Percentiles rank a stretch among this genome's conserved stretches.
Conservation (phyloP, 2,888 invertebrate genomes). For the Artemia sp. region DNA sequence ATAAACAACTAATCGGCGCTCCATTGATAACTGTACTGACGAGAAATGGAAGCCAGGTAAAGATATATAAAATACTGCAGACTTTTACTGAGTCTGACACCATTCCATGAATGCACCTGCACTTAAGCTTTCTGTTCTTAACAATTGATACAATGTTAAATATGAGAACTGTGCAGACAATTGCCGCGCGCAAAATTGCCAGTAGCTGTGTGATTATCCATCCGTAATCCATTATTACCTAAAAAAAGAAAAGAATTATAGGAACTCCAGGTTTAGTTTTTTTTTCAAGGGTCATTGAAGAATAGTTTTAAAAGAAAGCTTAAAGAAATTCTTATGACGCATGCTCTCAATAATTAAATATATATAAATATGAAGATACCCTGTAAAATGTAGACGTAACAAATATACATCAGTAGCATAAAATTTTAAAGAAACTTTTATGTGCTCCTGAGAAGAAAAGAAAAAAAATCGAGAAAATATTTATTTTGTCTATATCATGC, state of each 20-base stretch:
- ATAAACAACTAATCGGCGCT: slow-evolving; percentile 21
- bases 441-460: too few relatives aligned
- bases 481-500: too few relatives aligned
- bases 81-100: slow-evolving; percentile 22
- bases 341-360: too few relatives aligned
- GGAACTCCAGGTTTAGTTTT: too few relatives aligned
- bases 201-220: slow-evolving; percentile 19
- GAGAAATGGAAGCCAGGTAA: slow-evolving; percentile 23
- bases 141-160: slow-evolving; percentile 20
- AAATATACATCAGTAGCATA: too few relatives aligned
- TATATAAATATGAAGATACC: too few relatives aligned
- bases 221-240: not conserved
- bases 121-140: slow-evolving; percentile 16
- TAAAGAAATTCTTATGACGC: too few relatives aligned
- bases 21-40: slow-evolving; percentile 23
- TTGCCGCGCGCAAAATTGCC: slow-evolving; percentile 19
- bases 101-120: slow-evolving; percentile 19
- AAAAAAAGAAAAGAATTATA: not conserved
- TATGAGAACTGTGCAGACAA: slow-evolving; percentile 19
- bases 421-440: too few relatives aligned
- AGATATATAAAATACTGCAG: slow-evolving; percentile 23
- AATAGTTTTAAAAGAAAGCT: too few relatives aligned
- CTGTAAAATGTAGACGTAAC: too few relatives aligned
- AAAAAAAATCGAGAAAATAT: too few relatives aligned
- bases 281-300: too few relatives aligned